Conservation (phyloP, 92 coral and sea anemone species). For the Heliopora coerulea region DNA sequence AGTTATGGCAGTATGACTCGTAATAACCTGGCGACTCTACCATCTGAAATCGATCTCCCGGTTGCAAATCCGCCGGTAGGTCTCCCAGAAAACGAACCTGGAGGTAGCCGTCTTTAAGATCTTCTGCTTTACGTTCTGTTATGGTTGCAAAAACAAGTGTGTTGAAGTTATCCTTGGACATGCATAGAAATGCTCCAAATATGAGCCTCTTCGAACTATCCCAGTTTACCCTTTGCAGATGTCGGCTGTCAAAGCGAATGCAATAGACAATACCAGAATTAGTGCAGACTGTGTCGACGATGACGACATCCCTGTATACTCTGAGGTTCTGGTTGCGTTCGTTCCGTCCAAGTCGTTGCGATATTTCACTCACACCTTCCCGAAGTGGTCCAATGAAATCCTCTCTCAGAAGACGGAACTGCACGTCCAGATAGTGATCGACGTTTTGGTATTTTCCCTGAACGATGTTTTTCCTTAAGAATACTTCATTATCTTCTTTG, state of each 20-base stretch:
- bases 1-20: slow-evolving; percentile 78
- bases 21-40: slow-evolving; percentile 91
- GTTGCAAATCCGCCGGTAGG: slow-evolving; percentile 20
- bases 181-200: slow-evolving; percentile 81
- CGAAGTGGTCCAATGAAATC: slow-evolving; percentile 86
- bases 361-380: slow-evolving; percentile 75
- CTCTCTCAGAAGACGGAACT: slow-evolving; percentile 79
- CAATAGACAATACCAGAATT: slow-evolving; percentile 65
- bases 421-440: slow-evolving; percentile 82
- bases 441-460: slow-evolving; percentile 62
- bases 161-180: slow-evolving; percentile 75
- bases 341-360: slow-evolving; percentile 47
- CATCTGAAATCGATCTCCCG: slow-evolving; percentile 53
- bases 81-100: slow-evolving; percentile 75
- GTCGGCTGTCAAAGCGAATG: slow-evolving; percentile 53
- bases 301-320: slow-evolving; percentile 58
- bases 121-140: slow-evolving; percentile 74
- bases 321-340: slow-evolving; percentile 66
- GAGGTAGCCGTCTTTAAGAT: slow-evolving; percentile 55
- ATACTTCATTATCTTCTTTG: slow-evolving; percentile 49
- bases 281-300: slow-evolving; percentile 59
- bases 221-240: slow-evolving; percentile 64
- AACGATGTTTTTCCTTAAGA: slow-evolving; percentile 68
- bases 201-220: slow-evolving; percentile 73
- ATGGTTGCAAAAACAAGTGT: slow-evolving; percentile 80